phyloP scores from a whole-genome alignment of 2,113 vertebrate genomes.

The Hystrix brachyura region DNA sequence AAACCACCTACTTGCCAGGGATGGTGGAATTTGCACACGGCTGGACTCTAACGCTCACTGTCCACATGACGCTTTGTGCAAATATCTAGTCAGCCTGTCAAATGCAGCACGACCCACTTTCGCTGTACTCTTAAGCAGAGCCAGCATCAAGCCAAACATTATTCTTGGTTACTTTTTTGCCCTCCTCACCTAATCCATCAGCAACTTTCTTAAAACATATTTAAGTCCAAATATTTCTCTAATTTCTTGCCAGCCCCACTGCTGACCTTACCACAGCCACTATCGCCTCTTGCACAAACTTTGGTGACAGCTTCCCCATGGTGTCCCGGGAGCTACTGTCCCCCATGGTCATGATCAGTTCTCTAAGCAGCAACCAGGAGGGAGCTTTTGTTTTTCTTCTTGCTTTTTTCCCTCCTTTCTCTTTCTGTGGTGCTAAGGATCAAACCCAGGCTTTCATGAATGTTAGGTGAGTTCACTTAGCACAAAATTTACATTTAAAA shows the following conservation, averaged over 20 bases:
- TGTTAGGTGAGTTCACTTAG: not conserved
- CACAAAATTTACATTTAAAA: not conserved
- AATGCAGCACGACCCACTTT: not conserved
- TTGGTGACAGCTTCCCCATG: fast-evolving
- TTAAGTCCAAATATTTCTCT: not conserved
- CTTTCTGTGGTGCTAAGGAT: not conserved
- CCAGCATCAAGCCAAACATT: not conserved
- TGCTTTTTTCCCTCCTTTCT: not conserved
- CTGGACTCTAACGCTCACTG: not conserved
- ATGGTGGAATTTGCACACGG: not conserved
- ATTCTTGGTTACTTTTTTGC: not conserved
- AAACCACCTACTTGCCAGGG: not conserved
- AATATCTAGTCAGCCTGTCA: not conserved
- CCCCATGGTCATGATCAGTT: not conserved
- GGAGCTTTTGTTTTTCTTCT: not conserved
- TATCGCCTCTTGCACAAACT: not conserved
- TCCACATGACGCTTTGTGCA: not conserved
- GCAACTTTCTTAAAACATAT: not conserved
- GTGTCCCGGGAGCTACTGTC: not conserved
- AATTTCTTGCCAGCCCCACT: not conserved
- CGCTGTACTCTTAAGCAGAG: not conserved
- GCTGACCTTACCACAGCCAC: not conserved
- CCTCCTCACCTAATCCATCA: not conserved
- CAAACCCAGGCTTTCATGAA: not conserved
- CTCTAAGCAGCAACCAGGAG: not conserved